Evolutionary conservation across 2,888 invertebrate species (phyloP), one percentile per base, ranked within the genome.

Genomic region (Sphinx pinastri): DNA sequence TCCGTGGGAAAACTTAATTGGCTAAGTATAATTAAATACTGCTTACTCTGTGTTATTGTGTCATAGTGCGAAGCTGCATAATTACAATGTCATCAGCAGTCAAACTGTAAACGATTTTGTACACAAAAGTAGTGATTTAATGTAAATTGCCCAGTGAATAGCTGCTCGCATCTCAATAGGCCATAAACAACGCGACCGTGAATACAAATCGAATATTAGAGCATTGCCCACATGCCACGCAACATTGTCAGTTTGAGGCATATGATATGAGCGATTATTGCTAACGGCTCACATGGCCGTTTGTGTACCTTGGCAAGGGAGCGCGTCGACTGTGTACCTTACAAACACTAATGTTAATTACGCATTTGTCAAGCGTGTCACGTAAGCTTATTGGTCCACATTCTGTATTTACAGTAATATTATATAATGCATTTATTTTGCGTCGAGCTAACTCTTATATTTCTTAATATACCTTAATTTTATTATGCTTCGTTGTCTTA

Each of bases 201-300:
- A 92, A 92, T 92, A 92, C 91, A 92, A 92, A 93, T 92, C 88
- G 92, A 89, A 89, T 90, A 92, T 93, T 92, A 93, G 88, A 87
- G 87, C 87, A 84, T 80, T 84, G 85, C 81, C 82, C 82, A 82
- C 83, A 85, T 77, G 79, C 77, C 73, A 78, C 79, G 84, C 83
- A 84, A 85, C 85, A 88, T 88, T 88, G 89, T 88, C 88, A 84
- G 85, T 79, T 84, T 77, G 80, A 74, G 78, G 80, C 81, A 77
- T 81, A 77, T 82, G 79, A 79, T 81, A 80, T 86, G 85, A 83
- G 79, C 82, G 79, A 83, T 84, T 82, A 86, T 84, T 80, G 84
- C 74, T 79, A 79, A 74, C 77, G 74, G 80, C 79, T 85, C 82
- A 82, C 83, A 84, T 82, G 78, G 38, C 58, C 67, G 75, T 75